These are phyloP conservation scores for Coracias cyanogaster DNA, from an alignment of 2,797 vertebrate species.

Conservation along the genomic window DNA sequence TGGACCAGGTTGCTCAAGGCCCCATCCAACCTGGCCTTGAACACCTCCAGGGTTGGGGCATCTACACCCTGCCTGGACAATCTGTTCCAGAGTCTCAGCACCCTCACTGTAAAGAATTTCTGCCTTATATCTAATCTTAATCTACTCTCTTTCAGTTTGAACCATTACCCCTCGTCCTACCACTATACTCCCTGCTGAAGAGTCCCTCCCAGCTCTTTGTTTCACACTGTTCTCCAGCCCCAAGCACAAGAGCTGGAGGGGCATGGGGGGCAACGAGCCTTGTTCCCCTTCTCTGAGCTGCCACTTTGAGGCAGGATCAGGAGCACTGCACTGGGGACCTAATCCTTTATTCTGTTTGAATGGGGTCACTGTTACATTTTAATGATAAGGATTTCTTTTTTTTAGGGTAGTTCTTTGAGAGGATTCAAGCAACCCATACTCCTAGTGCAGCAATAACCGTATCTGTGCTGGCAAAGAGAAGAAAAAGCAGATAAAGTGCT, in stretches of 20 bases:
- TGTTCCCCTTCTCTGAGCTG: accelerated
- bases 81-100: not conserved
- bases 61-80: not conserved
- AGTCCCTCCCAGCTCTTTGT: not conserved
- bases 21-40: not conserved
- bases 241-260: accelerated
- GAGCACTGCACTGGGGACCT: not conserved
- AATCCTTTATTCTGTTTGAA: not conserved
- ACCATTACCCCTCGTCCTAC: not conserved
- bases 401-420: not conserved
- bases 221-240: not conserved
- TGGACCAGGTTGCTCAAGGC: not conserved
- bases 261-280: accelerated
- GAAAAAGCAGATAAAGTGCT: not conserved
- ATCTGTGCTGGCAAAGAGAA: not conserved
- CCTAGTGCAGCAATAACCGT: not conserved
- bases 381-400: not conserved
- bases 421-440: not conserved
- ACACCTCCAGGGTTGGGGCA: not conserved
- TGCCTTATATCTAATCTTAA: not conserved
- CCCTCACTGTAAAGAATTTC: not conserved
- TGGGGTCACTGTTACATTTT: not conserved
- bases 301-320: not conserved
- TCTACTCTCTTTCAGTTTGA: not conserved
- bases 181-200: not conserved